Conservation (phyloP, 1,140 invertebrate species). For the Mactra quadrangularis region DNA sequence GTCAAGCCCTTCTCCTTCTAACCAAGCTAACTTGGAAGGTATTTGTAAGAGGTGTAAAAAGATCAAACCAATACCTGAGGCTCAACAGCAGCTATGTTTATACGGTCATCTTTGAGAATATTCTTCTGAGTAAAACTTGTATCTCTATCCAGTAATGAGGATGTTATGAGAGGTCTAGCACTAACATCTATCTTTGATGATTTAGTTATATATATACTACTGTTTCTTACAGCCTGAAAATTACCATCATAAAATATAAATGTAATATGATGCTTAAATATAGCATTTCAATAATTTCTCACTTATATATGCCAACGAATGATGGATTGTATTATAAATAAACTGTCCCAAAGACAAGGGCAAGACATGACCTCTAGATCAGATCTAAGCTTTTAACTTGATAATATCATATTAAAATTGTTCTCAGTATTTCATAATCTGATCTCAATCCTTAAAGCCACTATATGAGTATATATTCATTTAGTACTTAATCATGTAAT, state of each 20-base stretch:
- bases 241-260: not conserved
- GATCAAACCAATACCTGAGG: slow-evolving; percentile 43
- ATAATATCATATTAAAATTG: too few species aligned
- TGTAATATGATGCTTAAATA: not conserved
- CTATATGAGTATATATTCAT: too few species aligned
- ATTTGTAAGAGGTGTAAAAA: too few species aligned
- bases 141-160: slow-evolving; percentile 1
- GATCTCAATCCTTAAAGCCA: too few species aligned
- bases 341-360: not conserved
- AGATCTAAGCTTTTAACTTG: not conserved
- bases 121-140: not conserved
- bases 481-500: too few species aligned
- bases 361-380: not conserved
- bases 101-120: not conserved
- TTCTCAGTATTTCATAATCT: too few species aligned
- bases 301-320: not conserved
- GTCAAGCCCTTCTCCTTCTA: too few species aligned
- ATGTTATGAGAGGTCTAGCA: slow-evolving; percentile 14
- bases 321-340: not conserved
- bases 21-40: too few species aligned
- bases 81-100: slow-evolving; percentile 7
- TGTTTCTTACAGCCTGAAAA: slow-evolving; percentile 2
- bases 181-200: not conserved
- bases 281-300: not conserved
- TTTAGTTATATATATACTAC: slow-evolving; percentile 16